Base-by-base conservation (phyloP, 2,888 invertebrate genomes). In the Actias luna region DNA sequence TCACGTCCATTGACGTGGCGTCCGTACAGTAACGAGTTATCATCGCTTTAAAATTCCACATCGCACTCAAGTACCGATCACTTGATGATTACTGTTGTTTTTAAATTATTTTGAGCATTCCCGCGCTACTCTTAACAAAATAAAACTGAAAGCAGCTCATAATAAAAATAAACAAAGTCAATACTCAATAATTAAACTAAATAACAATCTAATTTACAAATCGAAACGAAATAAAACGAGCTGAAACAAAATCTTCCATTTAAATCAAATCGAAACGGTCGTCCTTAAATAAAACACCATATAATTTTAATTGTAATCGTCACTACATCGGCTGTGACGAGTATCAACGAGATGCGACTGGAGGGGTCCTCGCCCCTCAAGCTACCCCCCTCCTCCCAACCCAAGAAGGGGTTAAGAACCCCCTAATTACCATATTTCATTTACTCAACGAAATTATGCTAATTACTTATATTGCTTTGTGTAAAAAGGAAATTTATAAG, bases 391-490 rank as follows among this genome's bases (percentile, higher is more conserved):
- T 80, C 78, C 77, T 74, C 70, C 82, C 79, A 83, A 78, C 77
- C 79, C 76, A 83, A 86, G 84, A 88, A 88, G 86, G 89, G 90
- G 88, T 85, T 83, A 78, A 73, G 76, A 76, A 83, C 86, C 85
- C 89, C 90, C 92, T 92, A 85, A 92, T 92, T 92, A 92, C 91
- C 92, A 92, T 92, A 92, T 92, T 92, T 92, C 92, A 92, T 92
- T 92, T 92, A 92, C 92, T 92, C 92, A 92, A 92, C 92, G 89
- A 92, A 92, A 92, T 92, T 92, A 92, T 92, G 92, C 92, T 92
- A 92, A 92, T 92, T 92, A 92, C 90, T 92, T 92, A 92, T 92
- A 92, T 92, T 92, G 92, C 92, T 92, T 92, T 92, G 92, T 92
- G 92, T 92, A 92, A 92, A 92, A 92, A 92, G 92, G 92, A 92